These are phyloP conservation scores for Enchytraeus crypticus DNA, from an alignment of 2,888 invertebrate genomes.

Conservation along the genomic window DNA sequence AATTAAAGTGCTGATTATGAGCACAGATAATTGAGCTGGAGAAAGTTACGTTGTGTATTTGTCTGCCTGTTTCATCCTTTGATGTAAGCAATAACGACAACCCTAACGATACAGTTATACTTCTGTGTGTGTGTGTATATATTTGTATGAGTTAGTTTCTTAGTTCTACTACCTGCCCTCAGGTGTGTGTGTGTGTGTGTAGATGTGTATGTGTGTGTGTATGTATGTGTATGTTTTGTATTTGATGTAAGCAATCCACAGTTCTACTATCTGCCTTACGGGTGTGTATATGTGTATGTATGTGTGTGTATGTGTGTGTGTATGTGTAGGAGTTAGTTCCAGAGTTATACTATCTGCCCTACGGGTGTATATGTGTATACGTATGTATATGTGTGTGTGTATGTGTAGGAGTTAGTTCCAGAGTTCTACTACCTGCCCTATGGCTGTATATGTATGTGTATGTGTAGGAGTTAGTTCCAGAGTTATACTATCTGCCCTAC, in stretches of 20 bases:
- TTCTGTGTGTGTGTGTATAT: no score
- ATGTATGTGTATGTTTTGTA: no score
- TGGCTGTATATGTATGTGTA: no score
- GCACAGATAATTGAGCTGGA: no score
- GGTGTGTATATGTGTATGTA: no score
- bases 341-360: no score
- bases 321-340: conserved; percentile 98
- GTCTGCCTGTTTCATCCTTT: neutral
- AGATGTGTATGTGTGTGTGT: no score
- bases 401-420: conserved; percentile 95
- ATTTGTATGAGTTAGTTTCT: conserved; percentile 95
- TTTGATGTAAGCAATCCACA: conserved; percentile 95
- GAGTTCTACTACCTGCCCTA: conserved; percentile 98
- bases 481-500: conserved; percentile 97
- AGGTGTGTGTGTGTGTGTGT: no score
- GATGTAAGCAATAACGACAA: no score
- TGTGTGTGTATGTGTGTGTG: conserved; percentile 93
- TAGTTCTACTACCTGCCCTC: conserved; percentile 98
- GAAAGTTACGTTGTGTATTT: neutral
- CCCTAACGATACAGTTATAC: no score
- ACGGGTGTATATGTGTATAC: no score
- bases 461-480: conserved; percentile 96
- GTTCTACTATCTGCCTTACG: conserved; percentile 96
- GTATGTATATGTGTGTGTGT: no score
- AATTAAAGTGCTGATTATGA: neutral